Percentiles rank a stretch among this genome's conserved stretches.
phyloP scores from a whole-genome alignment of 2,888 invertebrate genomes.

The Petrolisthes manimaculis region DNA sequence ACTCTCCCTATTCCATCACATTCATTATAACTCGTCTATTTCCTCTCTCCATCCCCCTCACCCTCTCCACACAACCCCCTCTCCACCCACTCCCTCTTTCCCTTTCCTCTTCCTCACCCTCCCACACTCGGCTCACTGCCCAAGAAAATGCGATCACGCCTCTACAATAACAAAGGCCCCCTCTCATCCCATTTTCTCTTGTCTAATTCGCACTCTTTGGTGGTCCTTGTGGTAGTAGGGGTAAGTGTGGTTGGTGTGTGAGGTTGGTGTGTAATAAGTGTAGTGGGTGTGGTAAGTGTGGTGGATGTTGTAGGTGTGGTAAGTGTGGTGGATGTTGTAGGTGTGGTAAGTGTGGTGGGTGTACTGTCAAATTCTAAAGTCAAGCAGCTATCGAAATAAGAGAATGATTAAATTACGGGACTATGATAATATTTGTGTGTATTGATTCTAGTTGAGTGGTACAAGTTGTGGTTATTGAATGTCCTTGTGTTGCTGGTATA shows the following conservation, averaged over 20 bases:
- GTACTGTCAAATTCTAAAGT: too few species aligned
- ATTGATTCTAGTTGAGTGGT: too few species aligned
- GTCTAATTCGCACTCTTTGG: not conserved
- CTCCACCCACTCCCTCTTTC: too few species aligned
- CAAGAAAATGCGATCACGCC: not conserved
- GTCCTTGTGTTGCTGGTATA: too few species aligned
- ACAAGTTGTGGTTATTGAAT: too few species aligned
- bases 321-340: not conserved
- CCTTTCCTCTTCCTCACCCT: not conserved
- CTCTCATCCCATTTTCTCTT: not conserved
- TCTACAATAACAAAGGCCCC: not conserved
- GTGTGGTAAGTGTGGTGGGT: not conserved
- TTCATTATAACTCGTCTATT: not conserved
- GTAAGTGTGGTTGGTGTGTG: not conserved
- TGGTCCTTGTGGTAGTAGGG: not conserved
- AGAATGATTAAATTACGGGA: too few species aligned
- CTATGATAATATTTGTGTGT: too few species aligned
- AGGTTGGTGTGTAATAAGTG: not conserved
- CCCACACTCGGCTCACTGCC: not conserved
- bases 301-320: not conserved
- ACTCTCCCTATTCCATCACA: not conserved
- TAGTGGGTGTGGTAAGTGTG: not conserved
- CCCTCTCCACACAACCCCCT: not conserved
- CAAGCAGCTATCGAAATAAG: too few species aligned
- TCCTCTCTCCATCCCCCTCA: not conserved